Evolutionary conservation across 2,113 vertebrate genomes (phyloP).

Genomic region (Larimichthys crocea): DNA sequence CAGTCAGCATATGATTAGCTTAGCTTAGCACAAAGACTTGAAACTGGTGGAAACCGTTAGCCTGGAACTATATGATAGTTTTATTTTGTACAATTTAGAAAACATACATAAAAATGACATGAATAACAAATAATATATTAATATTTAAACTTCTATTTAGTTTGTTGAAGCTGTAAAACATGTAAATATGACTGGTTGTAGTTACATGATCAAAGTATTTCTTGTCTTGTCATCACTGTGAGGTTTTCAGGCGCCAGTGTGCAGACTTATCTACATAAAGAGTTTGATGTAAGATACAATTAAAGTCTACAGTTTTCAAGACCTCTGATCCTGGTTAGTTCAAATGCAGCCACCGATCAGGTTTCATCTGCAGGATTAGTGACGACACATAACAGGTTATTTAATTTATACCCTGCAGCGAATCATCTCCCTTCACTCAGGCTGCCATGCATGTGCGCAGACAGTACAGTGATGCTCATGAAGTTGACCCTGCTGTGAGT

Average conservation of each 20-base stretch:
- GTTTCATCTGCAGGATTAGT: constrained; percentile 12
- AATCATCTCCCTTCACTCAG: constrained; percentile 14
- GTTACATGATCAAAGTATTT: neutral
- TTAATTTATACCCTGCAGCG: constrained; percentile 23
- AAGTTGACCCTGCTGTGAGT: constrained; percentile 68
- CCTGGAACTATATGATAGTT: neutral
- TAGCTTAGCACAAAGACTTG: neutral
- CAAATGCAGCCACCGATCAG: neutral
- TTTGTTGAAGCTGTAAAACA: neutral
- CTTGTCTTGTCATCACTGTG: neutral
- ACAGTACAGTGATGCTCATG: constrained; percentile 23
- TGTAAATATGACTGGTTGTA: neutral
- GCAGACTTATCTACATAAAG: neutral
- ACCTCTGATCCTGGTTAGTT: neutral
- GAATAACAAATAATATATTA: too few species aligned
- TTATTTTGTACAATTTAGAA: too few species aligned
- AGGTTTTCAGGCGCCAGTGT: neutral
- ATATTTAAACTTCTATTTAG: too few species aligned
- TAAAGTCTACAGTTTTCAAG: neutral
- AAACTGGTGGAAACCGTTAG: neutral
- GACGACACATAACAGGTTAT: constrained; percentile 18
- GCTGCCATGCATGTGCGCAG: constrained; percentile 3
- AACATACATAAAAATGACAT: too few species aligned
- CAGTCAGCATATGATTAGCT: neutral
- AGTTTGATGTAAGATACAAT: neutral